Conservation (phyloP, 2,888 invertebrate species). For the Pherbina coryleti region DNA sequence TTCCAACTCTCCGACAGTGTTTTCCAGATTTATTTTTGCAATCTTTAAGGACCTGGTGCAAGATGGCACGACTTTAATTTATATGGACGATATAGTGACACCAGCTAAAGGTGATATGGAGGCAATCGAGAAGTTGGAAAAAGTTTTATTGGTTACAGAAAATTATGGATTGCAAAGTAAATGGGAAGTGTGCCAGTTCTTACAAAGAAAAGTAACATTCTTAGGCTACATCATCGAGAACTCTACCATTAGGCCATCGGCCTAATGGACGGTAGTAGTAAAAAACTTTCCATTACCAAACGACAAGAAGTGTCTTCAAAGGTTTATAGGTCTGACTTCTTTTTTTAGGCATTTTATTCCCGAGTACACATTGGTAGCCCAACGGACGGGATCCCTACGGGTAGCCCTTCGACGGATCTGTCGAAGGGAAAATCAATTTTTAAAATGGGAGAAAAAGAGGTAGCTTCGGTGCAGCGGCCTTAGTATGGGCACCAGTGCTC, state of each 20-base stretch:
- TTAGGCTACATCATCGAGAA: conserved; percentile 46
- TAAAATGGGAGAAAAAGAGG: no score
- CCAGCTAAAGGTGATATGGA: conserved; percentile 40
- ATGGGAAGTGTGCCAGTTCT: conserved; percentile 35
- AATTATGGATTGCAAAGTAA: conserved; percentile 30
- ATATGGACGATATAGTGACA: conserved; percentile 49
- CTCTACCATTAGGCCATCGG: conserved; percentile 39
- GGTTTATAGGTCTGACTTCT: conserved; percentile 45
- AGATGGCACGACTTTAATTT: conserved; percentile 34
- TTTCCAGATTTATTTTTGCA: conserved; percentile 43
- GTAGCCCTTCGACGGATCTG: no score
- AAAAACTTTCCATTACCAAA: conserved; percentile 39
- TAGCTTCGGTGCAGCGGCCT: no score
- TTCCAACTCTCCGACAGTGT: conserved; percentile 49
- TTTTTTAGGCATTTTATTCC: conserved; percentile 43
- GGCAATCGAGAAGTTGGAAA: conserved; percentile 29
- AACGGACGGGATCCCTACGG: no score
- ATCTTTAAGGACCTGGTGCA: conserved; percentile 41
- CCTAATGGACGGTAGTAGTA: conserved; percentile 41
- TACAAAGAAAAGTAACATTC: conserved; percentile 23
- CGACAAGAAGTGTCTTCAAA: conserved; percentile 44
- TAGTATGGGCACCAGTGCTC: no score
- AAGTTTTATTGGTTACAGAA: conserved; percentile 37
- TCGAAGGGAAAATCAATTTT: no score
- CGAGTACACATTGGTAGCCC: no score